Base-by-base conservation (phyloP, 2,113 vertebrate genomes). In the Calidris pygmaea region DNA sequence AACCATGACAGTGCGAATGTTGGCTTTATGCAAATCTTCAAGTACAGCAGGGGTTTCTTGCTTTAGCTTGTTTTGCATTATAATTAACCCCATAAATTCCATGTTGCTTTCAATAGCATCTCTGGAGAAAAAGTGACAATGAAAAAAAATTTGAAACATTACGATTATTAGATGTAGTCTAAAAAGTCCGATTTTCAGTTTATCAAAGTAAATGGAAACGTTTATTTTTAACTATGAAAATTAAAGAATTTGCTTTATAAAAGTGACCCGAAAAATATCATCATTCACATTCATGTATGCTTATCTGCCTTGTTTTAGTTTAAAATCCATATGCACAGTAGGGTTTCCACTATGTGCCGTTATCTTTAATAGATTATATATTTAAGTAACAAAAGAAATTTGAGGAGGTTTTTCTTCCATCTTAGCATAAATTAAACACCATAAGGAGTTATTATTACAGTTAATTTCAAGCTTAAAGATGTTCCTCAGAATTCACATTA, bases 1-100 rank as follows among this genome's bases (percentile, higher is more conserved):
- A 86, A 99, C 99, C 99, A 99, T 99, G 96, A 99, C 98, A 9
- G 99, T 99, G 95, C 99, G 99, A 96, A 99, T 99, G 97, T 98
- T 98, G 97, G 99, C 99, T 95, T 96, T 98, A 95, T 97, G 98
- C 91, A 99, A 98, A 94, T 99, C 98, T 96, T 99, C 98, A 96
- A 99, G 98, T 56, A 99, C 99, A 18, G 93, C 98, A 47, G 99
- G 98, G 22, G 99, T 99, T 98, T 99, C 99, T 90, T 98, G 95
- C 96, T 99, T 99, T 90, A 99, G 98, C 88, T 99, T 99, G 97
- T 99, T 99, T 97, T 99, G 99, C 99, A 99, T 99, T 97, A 99
- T 98, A 95, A 99, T 99, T 90, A 99, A 97, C 89, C 99, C 99
- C 97, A 99, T 97, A 97, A 99, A 99, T 87, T 99, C 98, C 99